phyloP scores from a whole-genome alignment of 1,140 invertebrate species.

The Lepidurus couesii region DNA sequence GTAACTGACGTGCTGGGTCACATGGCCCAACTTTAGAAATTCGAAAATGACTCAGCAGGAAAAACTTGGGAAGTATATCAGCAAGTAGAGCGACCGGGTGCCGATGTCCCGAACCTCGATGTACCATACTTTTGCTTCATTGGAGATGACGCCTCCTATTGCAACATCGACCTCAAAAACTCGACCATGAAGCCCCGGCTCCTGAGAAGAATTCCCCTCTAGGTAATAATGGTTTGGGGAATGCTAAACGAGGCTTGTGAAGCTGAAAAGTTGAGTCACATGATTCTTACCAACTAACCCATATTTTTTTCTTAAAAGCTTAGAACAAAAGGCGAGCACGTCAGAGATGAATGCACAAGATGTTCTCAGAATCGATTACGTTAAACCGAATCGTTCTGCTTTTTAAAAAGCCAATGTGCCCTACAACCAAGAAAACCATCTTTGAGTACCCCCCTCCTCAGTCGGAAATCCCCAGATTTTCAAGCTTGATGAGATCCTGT shows the following conservation, averaged over 20 bases:
- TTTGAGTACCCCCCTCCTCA: background rate
- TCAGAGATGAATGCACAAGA: background rate
- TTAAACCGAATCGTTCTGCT: background rate
- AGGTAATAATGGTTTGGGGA: too few relatives aligned
- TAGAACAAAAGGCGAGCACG: background rate
- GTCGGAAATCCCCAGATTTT: background rate
- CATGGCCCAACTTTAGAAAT: constrained; percentile 1
- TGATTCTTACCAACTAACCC: background rate
- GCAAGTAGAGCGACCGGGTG: background rate
- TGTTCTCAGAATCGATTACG: background rate
- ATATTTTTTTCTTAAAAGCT: background rate
- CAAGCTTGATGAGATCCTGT: constrained; percentile 7
- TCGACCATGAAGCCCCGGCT: background rate
- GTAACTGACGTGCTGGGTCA: constrained; percentile 7
- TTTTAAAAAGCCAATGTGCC: background rate
- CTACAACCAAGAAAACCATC: background rate
- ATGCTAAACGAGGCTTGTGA: too few relatives aligned
- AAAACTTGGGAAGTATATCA: background rate
- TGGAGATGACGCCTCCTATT: background rate
- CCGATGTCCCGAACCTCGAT: background rate
- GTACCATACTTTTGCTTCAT: background rate
- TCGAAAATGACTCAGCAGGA: constrained; percentile 6
- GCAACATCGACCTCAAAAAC: background rate
- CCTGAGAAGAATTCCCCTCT: background rate
- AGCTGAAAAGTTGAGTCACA: background rate